These are phyloP conservation scores for Peromyscus californicus DNA, from an alignment of 2,113 vertebrate genomes.

Conservation along the genomic window DNA sequence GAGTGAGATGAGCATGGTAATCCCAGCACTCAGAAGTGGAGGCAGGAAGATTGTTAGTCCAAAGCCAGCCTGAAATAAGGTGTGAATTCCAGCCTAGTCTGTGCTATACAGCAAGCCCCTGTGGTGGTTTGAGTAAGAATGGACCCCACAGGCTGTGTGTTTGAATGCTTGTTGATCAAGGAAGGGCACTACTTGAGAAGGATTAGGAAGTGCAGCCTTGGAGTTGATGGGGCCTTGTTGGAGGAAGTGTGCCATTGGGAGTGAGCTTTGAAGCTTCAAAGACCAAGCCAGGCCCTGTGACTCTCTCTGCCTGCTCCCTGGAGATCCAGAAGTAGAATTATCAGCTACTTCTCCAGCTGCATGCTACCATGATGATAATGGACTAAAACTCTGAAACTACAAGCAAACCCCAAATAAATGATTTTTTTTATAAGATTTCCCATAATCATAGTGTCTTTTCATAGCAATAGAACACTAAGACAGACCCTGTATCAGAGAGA, in stretches of 20 bases:
- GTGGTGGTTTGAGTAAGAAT: not conserved
- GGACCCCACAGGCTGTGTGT: not conserved
- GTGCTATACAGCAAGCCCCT: not conserved
- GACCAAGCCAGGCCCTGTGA: not conserved
- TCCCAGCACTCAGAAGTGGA: not conserved
- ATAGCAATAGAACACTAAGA: not conserved
- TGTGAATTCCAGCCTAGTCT: not conserved
- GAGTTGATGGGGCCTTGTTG: not conserved
- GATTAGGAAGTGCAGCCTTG: not conserved
- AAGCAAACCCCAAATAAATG: not conserved
- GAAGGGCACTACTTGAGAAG: not conserved
- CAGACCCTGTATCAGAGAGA: not conserved
- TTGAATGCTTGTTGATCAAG: not conserved
- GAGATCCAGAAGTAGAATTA: not conserved
- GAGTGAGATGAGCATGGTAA: not conserved
- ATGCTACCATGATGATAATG: not conserved
- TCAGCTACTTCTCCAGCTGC: not conserved
- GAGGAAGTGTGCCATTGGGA: not conserved
- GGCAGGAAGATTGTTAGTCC: not conserved
- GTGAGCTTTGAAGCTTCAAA: not conserved
- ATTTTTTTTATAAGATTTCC: not conserved
- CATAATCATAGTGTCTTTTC: not conserved
- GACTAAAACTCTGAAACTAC: not conserved
- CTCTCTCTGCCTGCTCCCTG: not conserved
- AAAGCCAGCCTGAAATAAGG: not conserved